Base-by-base conservation (phyloP, 2,113 vertebrate species). In the Chascanopsetta lugubris region DNA sequence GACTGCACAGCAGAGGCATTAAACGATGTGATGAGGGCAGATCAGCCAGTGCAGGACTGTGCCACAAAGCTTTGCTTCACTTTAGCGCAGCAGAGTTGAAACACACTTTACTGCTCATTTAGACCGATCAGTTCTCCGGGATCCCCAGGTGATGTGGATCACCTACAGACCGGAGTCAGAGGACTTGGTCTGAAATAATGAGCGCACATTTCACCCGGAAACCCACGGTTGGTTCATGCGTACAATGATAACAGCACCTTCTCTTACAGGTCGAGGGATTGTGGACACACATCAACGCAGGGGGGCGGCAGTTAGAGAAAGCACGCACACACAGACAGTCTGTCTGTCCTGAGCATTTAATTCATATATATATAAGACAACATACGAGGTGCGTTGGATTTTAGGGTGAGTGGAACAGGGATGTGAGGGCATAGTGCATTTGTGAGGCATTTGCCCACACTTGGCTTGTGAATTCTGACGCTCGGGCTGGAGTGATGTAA, bases 391-490 rank as follows among this genome's bases (percentile, higher is more conserved):
- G 13, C 34, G 24, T 42, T n/a, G 4, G 40, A 8, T 18, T n/a
- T 42, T n/a, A 18, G n/a, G n/a, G 40, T 42, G n/a, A 1, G 1
- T 34, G 32, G 3, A 34, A 34, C 13, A 12, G 32, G 34, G 34
- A 38, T 38, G 12, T 38, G 34, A 1, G 32, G 22, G 24, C 40
- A 21, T n/a, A 8, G 29, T 30, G 29, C 29, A 8, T 8, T 30
- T n/a, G n/a, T n/a, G 21, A 63, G 50, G 34, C 77, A 77, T 76
- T 79, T 87, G 78, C 81, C 51, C 72, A 84, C 63, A 75, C 85
- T 88, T 84, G 58, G 78, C 79, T 38, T 15, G 12, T 78, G 82
- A 90, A 75, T 77, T 79, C 90, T 93, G 93, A 93, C 88, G 89
- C 75, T 79, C 85, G 83, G 46, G 65, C 76, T 11, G 60, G 60